Evolutionary conservation across 2,888 invertebrate genomes (phyloP).

Genomic region (Epinotia demarniana): DNA sequence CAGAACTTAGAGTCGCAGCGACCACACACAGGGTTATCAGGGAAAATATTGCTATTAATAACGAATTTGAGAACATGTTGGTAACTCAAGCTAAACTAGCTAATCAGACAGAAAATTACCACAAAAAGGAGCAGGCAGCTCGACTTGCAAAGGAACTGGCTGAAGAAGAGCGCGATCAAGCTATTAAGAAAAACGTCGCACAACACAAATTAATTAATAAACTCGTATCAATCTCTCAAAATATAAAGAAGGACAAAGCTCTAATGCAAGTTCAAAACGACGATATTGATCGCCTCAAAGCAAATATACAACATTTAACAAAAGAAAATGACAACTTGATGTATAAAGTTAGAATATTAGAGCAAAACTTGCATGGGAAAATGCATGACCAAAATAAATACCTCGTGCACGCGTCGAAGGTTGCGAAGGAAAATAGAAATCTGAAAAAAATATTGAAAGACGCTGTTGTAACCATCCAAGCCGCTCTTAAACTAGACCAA

Average conservation of each 20-base stretch:
- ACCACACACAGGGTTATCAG: slow-evolving; percentile 94
- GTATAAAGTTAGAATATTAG: slow-evolving; percentile 77
- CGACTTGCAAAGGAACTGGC: slow-evolving; percentile 83
- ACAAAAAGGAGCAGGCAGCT: slow-evolving; percentile 82
- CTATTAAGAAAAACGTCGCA: slow-evolving; percentile 84
- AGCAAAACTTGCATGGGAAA: slow-evolving; percentile 84
- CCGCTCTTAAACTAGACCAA: slow-evolving; percentile 81
- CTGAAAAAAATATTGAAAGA: slow-evolving; percentile 85
- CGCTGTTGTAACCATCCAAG: slow-evolving; percentile 85
- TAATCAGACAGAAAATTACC: slow-evolving; percentile 85
- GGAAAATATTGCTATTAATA: slow-evolving; percentile 93
- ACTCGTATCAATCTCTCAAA: slow-evolving; percentile 84
- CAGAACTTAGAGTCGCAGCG: slow-evolving; percentile 93
- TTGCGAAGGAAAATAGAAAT: slow-evolving; percentile 81
- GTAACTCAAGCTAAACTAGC: slow-evolving; percentile 86
- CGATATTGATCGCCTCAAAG: slow-evolving; percentile 71
- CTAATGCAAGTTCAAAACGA: slow-evolving; percentile 71
- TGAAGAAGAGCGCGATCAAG: slow-evolving; percentile 86
- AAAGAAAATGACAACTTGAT: slow-evolving; percentile 77
- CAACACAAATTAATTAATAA: slow-evolving; percentile 87
- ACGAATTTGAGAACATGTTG: slow-evolving; percentile 89
- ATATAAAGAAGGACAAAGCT: slow-evolving; percentile 77
- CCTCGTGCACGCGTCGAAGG: slow-evolving; percentile 72
- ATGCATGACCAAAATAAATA: slow-evolving; percentile 78
- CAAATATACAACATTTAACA: slow-evolving; percentile 70